phyloP scores from a whole-genome alignment of 2,797 vertebrate species.

The Danio kyathit region DNA sequence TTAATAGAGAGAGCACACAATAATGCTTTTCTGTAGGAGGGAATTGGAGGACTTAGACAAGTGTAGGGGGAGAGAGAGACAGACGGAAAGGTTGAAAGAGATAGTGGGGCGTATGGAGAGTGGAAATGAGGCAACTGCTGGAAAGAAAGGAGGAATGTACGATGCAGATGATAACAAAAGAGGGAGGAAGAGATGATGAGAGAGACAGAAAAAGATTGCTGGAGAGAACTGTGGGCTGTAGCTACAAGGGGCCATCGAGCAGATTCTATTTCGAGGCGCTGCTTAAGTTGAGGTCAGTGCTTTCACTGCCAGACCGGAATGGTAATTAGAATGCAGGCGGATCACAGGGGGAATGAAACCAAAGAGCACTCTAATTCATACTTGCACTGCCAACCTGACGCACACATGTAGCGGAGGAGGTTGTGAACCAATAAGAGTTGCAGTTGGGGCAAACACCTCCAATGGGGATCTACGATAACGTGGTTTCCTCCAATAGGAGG shows the following conservation, averaged over 20 bases:
- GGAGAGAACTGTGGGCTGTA: constrained; percentile 25
- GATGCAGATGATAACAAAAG: constrained; percentile 36
- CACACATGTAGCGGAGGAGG: not conserved
- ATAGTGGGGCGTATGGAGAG: constrained; percentile 5
- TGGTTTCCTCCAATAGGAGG: not conserved
- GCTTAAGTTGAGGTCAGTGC: constrained; percentile 60
- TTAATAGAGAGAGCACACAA: constrained; percentile 39
- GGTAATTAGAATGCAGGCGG: constrained; percentile 55
- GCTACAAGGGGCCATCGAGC: constrained; percentile 44
- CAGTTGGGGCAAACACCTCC: not conserved
- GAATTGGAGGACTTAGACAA: constrained; percentile 40
- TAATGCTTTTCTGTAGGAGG: constrained; percentile 32
- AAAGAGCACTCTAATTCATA: constrained; percentile 36
- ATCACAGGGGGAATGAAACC: constrained; percentile 33
- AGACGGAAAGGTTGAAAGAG: constrained; percentile 29
- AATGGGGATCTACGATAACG: not conserved
- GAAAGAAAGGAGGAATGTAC: constrained; percentile 21
- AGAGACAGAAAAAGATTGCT: constrained; percentile 21
- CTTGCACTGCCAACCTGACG: constrained; percentile 10
- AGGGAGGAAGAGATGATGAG: constrained; percentile 15
- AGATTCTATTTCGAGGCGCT: constrained; percentile 56
- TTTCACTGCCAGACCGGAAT: constrained; percentile 52
- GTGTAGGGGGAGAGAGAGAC: constrained; percentile 23
- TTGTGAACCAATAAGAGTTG: not conserved
- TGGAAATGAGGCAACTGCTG: constrained; percentile 22